A percentile compares a stretch with the other conserved stretches of the same genome.
Conservation (phyloP, 2,888 invertebrate genomes). For the Drosophila atripex region DNA sequence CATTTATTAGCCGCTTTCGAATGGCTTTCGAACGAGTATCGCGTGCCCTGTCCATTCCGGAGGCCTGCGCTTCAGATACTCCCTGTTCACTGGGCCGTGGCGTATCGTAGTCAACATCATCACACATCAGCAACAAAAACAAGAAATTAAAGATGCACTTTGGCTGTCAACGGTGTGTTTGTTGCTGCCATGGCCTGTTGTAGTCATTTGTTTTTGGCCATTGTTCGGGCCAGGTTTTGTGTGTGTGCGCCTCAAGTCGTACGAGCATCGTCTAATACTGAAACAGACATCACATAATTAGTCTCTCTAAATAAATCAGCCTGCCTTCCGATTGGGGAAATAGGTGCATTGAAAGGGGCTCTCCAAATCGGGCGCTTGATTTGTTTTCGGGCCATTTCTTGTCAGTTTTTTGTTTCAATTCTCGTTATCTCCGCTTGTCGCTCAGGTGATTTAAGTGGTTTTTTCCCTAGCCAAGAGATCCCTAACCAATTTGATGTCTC, state of each 20-base stretch:
- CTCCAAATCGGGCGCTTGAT: conserved; percentile 32
- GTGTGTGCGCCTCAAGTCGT: conserved; percentile 10
- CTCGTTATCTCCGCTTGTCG: conserved; percentile 51
- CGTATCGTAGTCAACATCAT: conserved; percentile 54
- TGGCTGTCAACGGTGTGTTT: conserved; percentile 70
- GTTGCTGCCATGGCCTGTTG: conserved; percentile 36
- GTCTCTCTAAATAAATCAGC: conserved; percentile 73
- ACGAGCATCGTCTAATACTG: conserved; percentile 41
- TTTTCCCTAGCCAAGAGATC: conserved; percentile 37
- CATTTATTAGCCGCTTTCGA: conserved; percentile 57
- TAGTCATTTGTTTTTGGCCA: conserved; percentile 50
- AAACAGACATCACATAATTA: conserved; percentile 68
- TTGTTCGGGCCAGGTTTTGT: conserved; percentile 24
- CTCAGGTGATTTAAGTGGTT: conserved; percentile 70
- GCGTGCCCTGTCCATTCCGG: conserved; percentile 54
- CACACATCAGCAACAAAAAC: conserved; percentile 39
- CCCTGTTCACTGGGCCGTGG: conserved; percentile 71
- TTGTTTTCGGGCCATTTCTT: conserved; percentile 42
- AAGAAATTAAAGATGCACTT: conserved; percentile 72
- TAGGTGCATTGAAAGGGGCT: conserved; percentile 31
- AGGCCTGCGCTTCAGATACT: conserved; percentile 28
- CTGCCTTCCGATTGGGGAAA: conserved; percentile 49
- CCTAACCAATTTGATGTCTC: conserved; percentile 66
- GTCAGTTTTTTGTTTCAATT: neutral
- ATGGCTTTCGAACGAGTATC: conserved; percentile 57